Percentiles rank a stretch among this genome's conserved stretches.
Conservation (phyloP, 2,113 vertebrate species). For the Myotis brandtii region DNA sequence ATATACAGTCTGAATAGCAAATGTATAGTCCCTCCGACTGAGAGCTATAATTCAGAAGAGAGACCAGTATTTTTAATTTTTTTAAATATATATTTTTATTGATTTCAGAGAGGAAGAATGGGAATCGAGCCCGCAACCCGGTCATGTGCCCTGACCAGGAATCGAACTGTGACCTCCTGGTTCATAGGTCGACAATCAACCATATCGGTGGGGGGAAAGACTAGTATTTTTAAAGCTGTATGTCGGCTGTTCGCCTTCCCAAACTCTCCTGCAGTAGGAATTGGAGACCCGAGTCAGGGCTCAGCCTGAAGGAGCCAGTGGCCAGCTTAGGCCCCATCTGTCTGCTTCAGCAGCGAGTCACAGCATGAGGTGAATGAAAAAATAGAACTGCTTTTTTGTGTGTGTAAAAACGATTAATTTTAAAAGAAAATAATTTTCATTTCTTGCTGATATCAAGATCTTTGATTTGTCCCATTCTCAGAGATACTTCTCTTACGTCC, state of each 20-base stretch:
- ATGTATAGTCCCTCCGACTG: neutral
- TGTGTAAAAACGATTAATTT: neutral
- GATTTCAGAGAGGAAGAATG: no score
- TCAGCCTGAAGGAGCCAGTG: no score
- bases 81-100: no score
- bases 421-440: neutral
- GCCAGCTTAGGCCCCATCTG: neutral
- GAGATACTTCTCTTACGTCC: rapidly evolving
- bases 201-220: no score
- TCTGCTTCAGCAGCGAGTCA: neutral
- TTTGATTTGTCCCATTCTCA: neutral
- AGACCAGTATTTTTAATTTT: neutral
- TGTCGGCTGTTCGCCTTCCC: no score
- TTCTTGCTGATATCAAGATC: neutral
- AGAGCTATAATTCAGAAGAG: neutral
- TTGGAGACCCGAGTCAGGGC: neutral
- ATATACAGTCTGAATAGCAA: neutral
- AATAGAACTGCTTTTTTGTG: neutral
- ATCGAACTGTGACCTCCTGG: no score
- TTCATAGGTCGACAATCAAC: no score
- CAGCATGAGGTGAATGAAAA: rapidly evolving
- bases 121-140: no score
- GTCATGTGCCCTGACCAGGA: no score
- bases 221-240: no score
- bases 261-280: neutral